These are phyloP conservation scores for Scomberomorus guttatus DNA, from an alignment of 2,797 vertebrate species.

Conservation along the genomic window DNA sequence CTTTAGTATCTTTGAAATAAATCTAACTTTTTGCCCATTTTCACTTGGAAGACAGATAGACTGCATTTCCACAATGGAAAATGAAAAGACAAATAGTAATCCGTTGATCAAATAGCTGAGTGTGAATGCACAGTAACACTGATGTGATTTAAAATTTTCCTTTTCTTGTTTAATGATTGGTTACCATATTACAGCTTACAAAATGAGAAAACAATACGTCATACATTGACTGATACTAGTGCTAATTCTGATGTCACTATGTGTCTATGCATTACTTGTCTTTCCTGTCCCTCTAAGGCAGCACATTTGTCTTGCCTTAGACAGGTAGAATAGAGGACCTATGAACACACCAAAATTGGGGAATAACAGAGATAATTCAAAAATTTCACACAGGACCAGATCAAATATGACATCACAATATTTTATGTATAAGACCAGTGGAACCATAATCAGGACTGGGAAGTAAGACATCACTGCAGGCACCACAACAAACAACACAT, in stretches of 20 bases:
- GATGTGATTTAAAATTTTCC: background rate
- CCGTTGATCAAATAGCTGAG: too few relatives aligned
- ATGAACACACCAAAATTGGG: slow-evolving; percentile 67
- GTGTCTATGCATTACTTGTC: background rate
- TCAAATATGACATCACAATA: rapidly evolving
- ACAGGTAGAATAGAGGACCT: slow-evolving; percentile 72
- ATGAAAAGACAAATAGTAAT: too few relatives aligned
- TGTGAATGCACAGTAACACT: background rate
- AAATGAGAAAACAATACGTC: background rate
- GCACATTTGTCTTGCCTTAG: slow-evolving; percentile 56
- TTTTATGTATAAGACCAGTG: background rate
- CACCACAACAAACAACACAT: slow-evolving; percentile 69
- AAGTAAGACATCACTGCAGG: slow-evolving; percentile 64
- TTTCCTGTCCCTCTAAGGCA: background rate
- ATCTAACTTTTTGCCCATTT: too few relatives aligned
- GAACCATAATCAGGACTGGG: slow-evolving; percentile 55
- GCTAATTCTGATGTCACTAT: background rate
- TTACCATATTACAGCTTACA: background rate
- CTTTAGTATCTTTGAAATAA: too few relatives aligned
- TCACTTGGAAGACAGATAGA: too few relatives aligned
- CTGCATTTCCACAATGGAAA: too few relatives aligned
- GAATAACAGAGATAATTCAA: slow-evolving; percentile 17
- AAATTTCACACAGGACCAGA: background rate
- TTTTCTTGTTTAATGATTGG: background rate
- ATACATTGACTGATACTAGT: background rate